Conservation (phyloP, 2,797 vertebrate genomes). For the Emydoidea blandingii region DNA sequence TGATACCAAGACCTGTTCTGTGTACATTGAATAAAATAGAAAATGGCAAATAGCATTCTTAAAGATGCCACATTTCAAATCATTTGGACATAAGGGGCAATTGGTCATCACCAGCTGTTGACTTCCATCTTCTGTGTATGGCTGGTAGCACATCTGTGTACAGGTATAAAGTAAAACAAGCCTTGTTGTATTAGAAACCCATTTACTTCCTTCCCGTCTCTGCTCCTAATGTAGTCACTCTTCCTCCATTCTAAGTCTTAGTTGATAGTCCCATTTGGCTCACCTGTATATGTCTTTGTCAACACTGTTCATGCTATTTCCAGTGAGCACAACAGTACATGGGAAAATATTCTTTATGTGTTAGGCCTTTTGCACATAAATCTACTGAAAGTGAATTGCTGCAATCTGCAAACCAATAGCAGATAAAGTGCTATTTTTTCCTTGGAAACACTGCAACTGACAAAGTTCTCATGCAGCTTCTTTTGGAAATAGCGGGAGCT, state of each 20-base stretch:
- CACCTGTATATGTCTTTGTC: background rate
- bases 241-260: background rate
- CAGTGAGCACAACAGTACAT: background rate
- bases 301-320: background rate
- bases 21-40: background rate
- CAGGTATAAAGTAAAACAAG: background rate
- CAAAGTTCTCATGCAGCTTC: background rate
- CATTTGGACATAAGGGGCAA: background rate
- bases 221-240: background rate
- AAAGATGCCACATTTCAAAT: background rate
- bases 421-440: slow-evolving; percentile 39
- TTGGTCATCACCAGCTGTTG: background rate
- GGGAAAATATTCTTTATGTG: background rate
- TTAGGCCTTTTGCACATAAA: background rate
- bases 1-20: background rate
- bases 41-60: background rate
- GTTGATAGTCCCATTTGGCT: background rate
- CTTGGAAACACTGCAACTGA: slow-evolving; percentile 20
- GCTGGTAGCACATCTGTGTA: background rate
- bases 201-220: background rate
- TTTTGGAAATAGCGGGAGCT: slow-evolving; percentile 10
- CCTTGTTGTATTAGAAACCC: background rate
- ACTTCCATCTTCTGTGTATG: background rate
- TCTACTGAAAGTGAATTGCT: slow-evolving; percentile 25
- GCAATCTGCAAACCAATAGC: background rate